These are phyloP conservation scores for Amorpha juglandis DNA, from an alignment of 2,888 invertebrate species.

Conservation along the genomic window DNA sequence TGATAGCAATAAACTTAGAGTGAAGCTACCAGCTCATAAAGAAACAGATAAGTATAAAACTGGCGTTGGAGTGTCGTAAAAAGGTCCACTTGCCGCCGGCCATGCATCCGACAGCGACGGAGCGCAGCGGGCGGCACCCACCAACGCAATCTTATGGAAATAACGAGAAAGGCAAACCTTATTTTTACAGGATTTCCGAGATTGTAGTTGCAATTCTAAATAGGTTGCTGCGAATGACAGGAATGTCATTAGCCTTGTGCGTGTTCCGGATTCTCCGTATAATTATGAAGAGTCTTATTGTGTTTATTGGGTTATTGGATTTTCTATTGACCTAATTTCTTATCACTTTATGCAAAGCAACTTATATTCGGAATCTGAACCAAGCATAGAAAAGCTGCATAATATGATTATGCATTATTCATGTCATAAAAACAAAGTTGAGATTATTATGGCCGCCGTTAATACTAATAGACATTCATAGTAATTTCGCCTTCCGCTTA, in stretches of 20 bases:
- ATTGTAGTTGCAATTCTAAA: conserved; percentile 53
- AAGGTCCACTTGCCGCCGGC: conserved; percentile 44
- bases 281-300: not conserved
- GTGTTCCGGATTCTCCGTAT: conserved; percentile 1
- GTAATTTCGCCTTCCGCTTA: too few relatives aligned
- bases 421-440: too few relatives aligned
- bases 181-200: conserved; percentile 44
- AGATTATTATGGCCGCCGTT: too few relatives aligned
- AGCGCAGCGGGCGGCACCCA: conserved; percentile 40
- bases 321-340: not conserved
- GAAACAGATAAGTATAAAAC: conserved; percentile 49
- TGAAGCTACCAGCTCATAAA: conserved; percentile 56
- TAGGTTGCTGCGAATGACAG: conserved; percentile 40
- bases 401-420: too few relatives aligned
- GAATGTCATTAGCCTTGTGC: not conserved
- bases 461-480: too few relatives aligned
- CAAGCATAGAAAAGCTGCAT: too few relatives aligned
- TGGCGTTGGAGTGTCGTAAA: conserved; percentile 53
- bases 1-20: conserved; percentile 35
- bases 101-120: conserved; percentile 39
- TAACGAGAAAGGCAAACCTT: conserved; percentile 45
- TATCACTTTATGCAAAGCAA: not conserved
- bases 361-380: too few relatives aligned
- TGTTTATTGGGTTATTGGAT: not conserved
- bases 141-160: conserved; percentile 49